Base-by-base conservation (phyloP, 2,113 vertebrate genomes). In the Benitochromis conjunctus region DNA sequence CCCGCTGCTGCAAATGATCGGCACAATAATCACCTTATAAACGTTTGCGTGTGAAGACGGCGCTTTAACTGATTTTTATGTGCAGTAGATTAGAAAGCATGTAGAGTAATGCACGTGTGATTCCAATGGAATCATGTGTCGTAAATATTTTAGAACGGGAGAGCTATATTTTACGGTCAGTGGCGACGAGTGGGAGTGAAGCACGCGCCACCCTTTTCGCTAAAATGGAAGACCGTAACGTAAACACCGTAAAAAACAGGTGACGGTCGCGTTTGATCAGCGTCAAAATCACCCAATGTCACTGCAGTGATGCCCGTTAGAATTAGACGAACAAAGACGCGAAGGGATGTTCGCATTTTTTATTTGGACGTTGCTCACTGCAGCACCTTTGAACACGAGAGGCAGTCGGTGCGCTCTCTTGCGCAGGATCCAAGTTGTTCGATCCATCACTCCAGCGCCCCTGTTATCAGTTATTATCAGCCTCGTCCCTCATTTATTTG, bases 161-260 rank as follows among this genome's bases (percentile, higher is more conserved):
- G 85, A 78, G 66, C 5, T 36, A 85, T 83, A 71, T 88, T 92
- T 90, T 43, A 82, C 78, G 38, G 18, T 79, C 92, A 88, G 88
- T 86, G 91, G 85, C 81, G 85, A 84, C 78, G 19, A 71, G 57
- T 76, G 56, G 24, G 51, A 43, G 55, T 48, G 86, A 80, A 62
- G 78, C 86, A 86, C 46, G 86, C 88, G 76, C 74, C 87, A 62
- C 81, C 81, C 80, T 24, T 76, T 77, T 80, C 64, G 26, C 80
- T 91, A 92, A 95, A 94, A 94, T 92, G 94, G 95, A 93, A 92
- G 93, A 81, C 90, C n/a, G 66, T 36, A 87, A 92, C 64, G 88
- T 94, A 95, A 95, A 96, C 95, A 95, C 84, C 84, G 56, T 74
- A 54, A 80, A 58, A 91, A 91, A 54, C 85, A 92, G 89, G 90